phyloP scores from a whole-genome alignment of 30 jellyfish, hydroid and myxozoan species.

The Rhopilema esculentum region DNA sequence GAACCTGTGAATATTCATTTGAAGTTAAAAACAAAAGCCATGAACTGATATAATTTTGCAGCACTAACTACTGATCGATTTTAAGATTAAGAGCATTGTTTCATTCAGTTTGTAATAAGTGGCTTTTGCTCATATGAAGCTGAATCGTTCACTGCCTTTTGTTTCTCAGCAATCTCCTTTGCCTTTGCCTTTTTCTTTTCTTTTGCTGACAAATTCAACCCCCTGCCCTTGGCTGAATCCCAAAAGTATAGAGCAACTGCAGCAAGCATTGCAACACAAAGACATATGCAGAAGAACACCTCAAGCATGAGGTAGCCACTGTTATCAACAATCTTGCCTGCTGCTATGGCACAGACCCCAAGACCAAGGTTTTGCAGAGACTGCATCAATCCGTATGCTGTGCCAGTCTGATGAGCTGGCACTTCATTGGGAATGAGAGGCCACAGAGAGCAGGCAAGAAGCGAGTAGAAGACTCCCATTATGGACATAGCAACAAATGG shows the following conservation, averaged over 20 bases:
- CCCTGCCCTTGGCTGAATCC: conserved; percentile 59
- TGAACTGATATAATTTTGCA: too few species aligned
- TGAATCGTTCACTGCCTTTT: conserved; percentile 52
- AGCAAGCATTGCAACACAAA: conserved; percentile 50
- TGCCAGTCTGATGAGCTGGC: conserved; percentile 93
- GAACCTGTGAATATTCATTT: too few species aligned
- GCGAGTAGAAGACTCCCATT: conserved; percentile 96
- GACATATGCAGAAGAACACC: conserved; percentile 82
- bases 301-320: conserved; percentile 75
- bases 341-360: conserved; percentile 53
- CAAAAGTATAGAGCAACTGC: conserved; percentile 37
- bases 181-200: conserved; percentile 16
- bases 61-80: too few species aligned
- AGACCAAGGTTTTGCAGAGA: conserved; percentile 97
- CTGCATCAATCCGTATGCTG: conserved; percentile 99
- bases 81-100: too few species aligned
- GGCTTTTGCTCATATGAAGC: not conserved
- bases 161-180: conserved; percentile 16
- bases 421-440: conserved; percentile 93
- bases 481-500: conserved; percentile 89
- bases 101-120: not conserved
- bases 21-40: not conserved
- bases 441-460: conserved; percentile 99
- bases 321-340: conserved; percentile 47
- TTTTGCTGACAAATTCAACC: conserved; percentile 33